Conservation (phyloP, 2,888 invertebrate species). For the Mantis religiosa region DNA sequence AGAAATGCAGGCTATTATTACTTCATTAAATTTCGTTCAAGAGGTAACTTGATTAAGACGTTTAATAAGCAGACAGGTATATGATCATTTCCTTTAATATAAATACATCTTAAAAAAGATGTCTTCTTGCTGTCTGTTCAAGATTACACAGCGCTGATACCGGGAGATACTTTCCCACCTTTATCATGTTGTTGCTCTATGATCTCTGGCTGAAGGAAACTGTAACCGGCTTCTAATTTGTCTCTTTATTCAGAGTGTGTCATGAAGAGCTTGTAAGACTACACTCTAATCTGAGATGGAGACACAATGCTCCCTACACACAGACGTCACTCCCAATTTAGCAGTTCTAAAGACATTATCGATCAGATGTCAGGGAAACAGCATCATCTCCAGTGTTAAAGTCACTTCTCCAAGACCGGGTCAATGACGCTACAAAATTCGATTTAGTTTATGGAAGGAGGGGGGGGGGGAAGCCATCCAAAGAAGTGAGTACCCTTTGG, state of each 20-base stretch:
- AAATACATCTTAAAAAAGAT: too few relatives aligned
- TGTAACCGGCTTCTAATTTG: neutral
- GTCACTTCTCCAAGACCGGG: neutral
- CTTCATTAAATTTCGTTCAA: too few relatives aligned
- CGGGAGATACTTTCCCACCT: too few relatives aligned
- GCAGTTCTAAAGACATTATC: neutral
- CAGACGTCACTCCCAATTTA: neutral
- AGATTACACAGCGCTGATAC: too few relatives aligned
- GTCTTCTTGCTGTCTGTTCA: too few relatives aligned
- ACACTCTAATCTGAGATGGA: neutral
- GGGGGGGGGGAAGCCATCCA: too few relatives aligned
- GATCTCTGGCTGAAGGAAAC: neutral
- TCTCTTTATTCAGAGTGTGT: neutral
- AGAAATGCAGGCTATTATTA: too few relatives aligned
- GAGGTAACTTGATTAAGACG: too few relatives aligned
- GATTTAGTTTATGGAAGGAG: neutral
- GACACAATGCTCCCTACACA: neutral
- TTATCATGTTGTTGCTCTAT: too few relatives aligned
- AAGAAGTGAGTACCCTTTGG: neutral
- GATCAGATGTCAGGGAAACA: neutral
- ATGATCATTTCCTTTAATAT: too few relatives aligned
- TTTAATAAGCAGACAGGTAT: too few relatives aligned
- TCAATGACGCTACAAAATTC: neutral
- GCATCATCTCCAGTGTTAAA: neutral
- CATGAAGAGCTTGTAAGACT: neutral